A percentile compares a stretch with the other conserved stretches of the same genome.
Evolutionary conservation across 2,888 invertebrate species (phyloP).

Genomic region (Camptogramma bilineatum): DNA sequence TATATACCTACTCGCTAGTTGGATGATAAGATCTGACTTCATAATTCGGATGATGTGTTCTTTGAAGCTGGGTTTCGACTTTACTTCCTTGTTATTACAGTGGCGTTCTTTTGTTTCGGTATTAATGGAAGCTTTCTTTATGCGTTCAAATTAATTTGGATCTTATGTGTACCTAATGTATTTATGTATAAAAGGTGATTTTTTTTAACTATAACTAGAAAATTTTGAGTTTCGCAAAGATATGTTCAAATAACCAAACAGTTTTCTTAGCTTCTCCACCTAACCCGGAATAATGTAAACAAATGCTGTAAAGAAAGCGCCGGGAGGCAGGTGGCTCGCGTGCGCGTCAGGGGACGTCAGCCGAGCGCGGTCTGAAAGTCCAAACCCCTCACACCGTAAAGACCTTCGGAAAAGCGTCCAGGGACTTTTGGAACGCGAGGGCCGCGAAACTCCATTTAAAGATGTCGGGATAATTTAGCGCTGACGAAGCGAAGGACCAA

Average conservation of each 20-base stretch:
- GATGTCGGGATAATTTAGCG: conserved; percentile 84
- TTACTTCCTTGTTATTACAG: neutral
- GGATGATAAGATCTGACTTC: conserved; percentile 34
- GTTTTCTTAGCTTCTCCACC: conserved; percentile 29
- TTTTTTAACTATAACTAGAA: neutral
- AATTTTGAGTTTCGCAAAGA: neutral
- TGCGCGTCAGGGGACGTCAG: conserved; percentile 62
- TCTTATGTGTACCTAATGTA: neutral
- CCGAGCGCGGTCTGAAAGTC: conserved; percentile 60
- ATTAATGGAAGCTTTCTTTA: neutral
- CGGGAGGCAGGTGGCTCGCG: conserved; percentile 69
- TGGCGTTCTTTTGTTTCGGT: neutral
- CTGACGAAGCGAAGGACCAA: conserved; percentile 80
- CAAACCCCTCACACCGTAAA: conserved; percentile 57
- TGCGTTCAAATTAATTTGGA: neutral
- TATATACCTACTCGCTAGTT: conserved; percentile 52
- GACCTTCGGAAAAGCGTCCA: conserved; percentile 63
- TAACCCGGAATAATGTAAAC: conserved; percentile 33
- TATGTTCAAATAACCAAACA: conserved; percentile 1
- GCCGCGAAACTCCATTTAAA: conserved; percentile 84
- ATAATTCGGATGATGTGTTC: conserved; percentile 28
- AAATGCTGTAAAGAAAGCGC: conserved; percentile 46
- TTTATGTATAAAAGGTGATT: no score
- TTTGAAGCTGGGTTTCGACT: conserved; percentile 13
- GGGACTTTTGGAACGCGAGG: conserved; percentile 69